Base-by-base conservation (phyloP, 2,113 vertebrate species). In the Rhinoderma darwinii region DNA sequence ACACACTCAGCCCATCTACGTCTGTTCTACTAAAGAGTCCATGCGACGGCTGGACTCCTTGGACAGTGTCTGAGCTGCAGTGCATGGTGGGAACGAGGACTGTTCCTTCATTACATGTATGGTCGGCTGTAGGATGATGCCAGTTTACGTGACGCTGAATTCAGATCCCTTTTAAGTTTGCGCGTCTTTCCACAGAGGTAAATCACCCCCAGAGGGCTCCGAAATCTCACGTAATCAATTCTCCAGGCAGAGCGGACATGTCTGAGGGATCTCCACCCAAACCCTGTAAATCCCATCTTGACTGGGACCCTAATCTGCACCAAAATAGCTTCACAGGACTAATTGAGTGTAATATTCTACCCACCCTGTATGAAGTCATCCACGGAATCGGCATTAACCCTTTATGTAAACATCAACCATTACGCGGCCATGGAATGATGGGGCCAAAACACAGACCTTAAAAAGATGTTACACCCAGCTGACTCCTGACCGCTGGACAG, bases 321-420 rank as follows among this genome's bases (percentile, higher is more conserved):
- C 32, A 20, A 81, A 59, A 37, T 81, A 81, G 54, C 54, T 59
- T 59, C 78, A 39, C 50, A 81, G 25, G 56, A 39, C 32, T 81
- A 59, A 81, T 59, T 81, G 32, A 81, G 51, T 81, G 56, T 81
- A 81, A 81, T 61, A 39, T 81, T 81, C 54, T 61, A 81, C 35
- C 50, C 78, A 61, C 78, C 78, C 78, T 61, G 32, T 35, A 81
- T 81, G 78, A 81, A 37, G 51, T 81, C 78, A 81, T 81, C 51
- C n/a, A 27, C 15, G 32, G 6, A 79, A 27, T 4, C 76, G 51
- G 2, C 35, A 22, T 81, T 81, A 81, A 81, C 50, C 54, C 78
- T 4, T 59, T 43, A 20, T 43, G 2, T 12, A 3, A 77, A 32
- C 44, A 0, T 10, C 43, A 75, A 8, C 41, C n/a, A 27, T 47